phyloP scores from a whole-genome alignment of 2,888 invertebrate species.

The Apodemia zela region DNA sequence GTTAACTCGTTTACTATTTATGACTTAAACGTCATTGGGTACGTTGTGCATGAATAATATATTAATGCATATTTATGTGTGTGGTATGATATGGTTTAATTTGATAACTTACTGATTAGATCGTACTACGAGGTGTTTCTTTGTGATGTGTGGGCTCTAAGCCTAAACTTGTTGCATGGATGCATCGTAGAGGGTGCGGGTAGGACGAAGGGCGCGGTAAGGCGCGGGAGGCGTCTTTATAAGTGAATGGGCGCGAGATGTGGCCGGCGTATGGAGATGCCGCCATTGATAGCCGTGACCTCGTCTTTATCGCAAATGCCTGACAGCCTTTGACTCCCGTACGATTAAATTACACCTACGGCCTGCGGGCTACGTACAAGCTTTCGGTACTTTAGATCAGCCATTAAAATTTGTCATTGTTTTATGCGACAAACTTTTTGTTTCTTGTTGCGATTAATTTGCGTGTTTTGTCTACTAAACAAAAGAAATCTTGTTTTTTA shows the following conservation, averaged over 20 bases:
- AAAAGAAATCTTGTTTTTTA: too few relatives aligned
- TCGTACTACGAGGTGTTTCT: background rate
- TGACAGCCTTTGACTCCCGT: constrained; percentile 46
- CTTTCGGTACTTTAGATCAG: background rate
- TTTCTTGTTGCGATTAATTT: background rate
- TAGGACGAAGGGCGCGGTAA: constrained; percentile 41
- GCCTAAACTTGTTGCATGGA: constrained; percentile 73
- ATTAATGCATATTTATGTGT: background rate
- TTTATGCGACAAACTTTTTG: background rate
- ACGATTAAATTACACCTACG: constrained; percentile 31
- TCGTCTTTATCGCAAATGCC: constrained; percentile 59
- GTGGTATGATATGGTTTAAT: background rate
- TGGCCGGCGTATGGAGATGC: constrained; percentile 78
- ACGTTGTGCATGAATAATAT: background rate
- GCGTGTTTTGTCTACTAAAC: background rate
- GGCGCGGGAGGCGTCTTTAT: constrained; percentile 56
- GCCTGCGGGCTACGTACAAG: background rate
- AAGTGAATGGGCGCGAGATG: constrained; percentile 80
- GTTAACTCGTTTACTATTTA: background rate
- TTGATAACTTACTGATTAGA: background rate
- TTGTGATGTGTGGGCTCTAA: constrained; percentile 18
- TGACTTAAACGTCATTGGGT: background rate
- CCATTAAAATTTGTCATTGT: background rate
- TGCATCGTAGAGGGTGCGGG: constrained; percentile 63
- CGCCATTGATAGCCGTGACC: constrained; percentile 77